Evolutionary conservation across 1,140 invertebrate species (phyloP).

Genomic region (Brachionus asplanchnoidis): DNA sequence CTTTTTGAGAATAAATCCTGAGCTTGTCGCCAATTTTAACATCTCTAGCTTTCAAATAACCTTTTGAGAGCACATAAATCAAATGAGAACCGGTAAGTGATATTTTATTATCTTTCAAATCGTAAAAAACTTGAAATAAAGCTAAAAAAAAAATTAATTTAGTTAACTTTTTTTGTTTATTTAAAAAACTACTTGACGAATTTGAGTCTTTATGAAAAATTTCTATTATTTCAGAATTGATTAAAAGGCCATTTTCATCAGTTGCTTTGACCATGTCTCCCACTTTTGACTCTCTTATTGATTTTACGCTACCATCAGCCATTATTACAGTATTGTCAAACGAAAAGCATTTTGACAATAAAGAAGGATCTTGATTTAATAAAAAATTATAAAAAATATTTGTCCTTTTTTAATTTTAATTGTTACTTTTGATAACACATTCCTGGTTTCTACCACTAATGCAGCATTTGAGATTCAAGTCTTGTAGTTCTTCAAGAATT

Average conservation of each 20-base stretch:
- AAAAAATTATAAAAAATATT: not conserved
- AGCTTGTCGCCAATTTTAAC: slow-evolving; percentile 23
- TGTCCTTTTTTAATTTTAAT: not conserved
- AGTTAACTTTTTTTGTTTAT: not conserved
- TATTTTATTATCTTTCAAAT: not conserved
- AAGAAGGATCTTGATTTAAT: not conserved
- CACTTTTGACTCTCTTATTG: not conserved
- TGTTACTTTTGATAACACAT: slow-evolving; percentile 21
- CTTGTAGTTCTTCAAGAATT: slow-evolving; percentile 35
- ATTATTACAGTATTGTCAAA: not conserved
- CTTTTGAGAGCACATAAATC: slow-evolving; percentile 11
- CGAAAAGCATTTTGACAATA: slow-evolving; percentile 32
- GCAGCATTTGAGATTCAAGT: slow-evolving; percentile 38
- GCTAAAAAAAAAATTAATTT: not conserved
- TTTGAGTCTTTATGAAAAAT: slow-evolving; percentile 2
- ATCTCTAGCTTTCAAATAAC: slow-evolving; percentile 4
- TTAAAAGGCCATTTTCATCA: not conserved
- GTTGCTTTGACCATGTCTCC: slow-evolving; percentile 14
- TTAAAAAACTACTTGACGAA: not conserved
- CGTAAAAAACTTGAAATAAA: slow-evolving; percentile 2
- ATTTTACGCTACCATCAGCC: not conserved
- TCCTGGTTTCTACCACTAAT: slow-evolving; percentile 30
- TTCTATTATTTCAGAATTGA: slow-evolving; percentile 16
- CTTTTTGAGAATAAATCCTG: not conserved
- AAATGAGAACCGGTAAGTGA: slow-evolving; percentile 20